Evolutionary conservation across 2,113 vertebrate genomes (phyloP).

Genomic region (Hepsetus odoe): DNA sequence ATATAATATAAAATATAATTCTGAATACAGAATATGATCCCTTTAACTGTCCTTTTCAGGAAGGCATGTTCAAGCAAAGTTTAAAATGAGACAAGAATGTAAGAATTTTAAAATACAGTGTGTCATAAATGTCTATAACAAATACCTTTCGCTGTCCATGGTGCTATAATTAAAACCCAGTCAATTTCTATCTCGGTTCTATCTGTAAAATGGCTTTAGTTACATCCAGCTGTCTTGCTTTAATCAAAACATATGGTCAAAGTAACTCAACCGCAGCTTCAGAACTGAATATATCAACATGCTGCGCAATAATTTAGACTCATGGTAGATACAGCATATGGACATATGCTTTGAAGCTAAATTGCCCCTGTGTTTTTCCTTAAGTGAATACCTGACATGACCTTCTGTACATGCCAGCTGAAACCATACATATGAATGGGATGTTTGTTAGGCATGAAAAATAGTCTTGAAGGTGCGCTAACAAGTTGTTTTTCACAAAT

Average conservation of each 20-base stretch:
- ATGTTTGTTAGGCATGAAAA: neutral
- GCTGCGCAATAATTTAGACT: constrained; percentile 2
- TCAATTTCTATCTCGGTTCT: neutral
- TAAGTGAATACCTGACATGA: constrained; percentile 12
- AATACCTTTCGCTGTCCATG: neutral
- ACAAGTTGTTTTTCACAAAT: constrained; percentile 7
- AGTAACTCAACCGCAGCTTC: neutral
- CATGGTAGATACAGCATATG: neutral
- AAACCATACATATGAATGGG: constrained; percentile 23
- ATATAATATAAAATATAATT: too few species aligned
- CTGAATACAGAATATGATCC: neutral
- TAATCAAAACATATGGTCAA: constrained; percentile 23
- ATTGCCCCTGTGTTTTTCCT: constrained; percentile 23
- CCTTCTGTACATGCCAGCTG: neutral
- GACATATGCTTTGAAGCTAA: neutral
- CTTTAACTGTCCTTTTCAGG: neutral
- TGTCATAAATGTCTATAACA: neutral
- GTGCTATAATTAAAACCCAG: neutral
- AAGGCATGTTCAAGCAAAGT: neutral
- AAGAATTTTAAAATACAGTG: neutral
- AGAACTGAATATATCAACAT: constrained; percentile 12
- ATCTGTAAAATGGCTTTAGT: constrained; percentile 4
- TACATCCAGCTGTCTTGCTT: neutral
- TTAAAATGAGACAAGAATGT: neutral
- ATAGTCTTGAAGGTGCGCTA: constrained; percentile 1